Percentiles rank a stretch among this genome's conserved stretches.
These are phyloP conservation scores for Psilopogon haemacephalus DNA, from an alignment of 2,113 vertebrate genomes.

Conservation along the genomic window DNA sequence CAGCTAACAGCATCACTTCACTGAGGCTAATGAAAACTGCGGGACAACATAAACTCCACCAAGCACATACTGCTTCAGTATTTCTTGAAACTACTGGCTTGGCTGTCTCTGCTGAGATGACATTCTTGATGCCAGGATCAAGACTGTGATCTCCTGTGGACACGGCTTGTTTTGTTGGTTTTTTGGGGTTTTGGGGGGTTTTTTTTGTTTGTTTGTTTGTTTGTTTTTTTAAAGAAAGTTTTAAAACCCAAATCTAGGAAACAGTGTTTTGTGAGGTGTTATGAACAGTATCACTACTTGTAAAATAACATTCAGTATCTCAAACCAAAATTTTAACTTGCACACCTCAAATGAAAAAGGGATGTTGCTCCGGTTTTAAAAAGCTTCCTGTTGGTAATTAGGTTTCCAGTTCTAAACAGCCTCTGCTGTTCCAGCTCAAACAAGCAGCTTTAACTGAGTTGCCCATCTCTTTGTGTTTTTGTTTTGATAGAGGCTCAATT, in stretches of 20 bases:
- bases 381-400: constrained; percentile 11
- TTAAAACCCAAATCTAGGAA: background rate
- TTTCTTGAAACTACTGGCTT: background rate
- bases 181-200: too few relatives aligned
- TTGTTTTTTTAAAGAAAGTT: background rate
- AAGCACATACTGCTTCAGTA: background rate
- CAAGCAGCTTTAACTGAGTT: constrained; percentile 50
- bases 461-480: constrained; percentile 21
- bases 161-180: too few relatives aligned
- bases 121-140: background rate
- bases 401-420: constrained; percentile 43
- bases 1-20: background rate
- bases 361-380: background rate
- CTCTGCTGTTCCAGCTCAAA: background rate
- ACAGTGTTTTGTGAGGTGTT: background rate
- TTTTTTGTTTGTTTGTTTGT: too few relatives aligned
- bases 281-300: background rate
- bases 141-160: background rate
- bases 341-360: background rate
- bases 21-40: background rate
- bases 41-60: background rate
- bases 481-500: constrained; percentile 69
- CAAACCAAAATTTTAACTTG: background rate
- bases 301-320: background rate
- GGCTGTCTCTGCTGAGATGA: background rate